Base-by-base conservation (phyloP, 1,140 invertebrate species). In the Vollenhovia emeryi region DNA sequence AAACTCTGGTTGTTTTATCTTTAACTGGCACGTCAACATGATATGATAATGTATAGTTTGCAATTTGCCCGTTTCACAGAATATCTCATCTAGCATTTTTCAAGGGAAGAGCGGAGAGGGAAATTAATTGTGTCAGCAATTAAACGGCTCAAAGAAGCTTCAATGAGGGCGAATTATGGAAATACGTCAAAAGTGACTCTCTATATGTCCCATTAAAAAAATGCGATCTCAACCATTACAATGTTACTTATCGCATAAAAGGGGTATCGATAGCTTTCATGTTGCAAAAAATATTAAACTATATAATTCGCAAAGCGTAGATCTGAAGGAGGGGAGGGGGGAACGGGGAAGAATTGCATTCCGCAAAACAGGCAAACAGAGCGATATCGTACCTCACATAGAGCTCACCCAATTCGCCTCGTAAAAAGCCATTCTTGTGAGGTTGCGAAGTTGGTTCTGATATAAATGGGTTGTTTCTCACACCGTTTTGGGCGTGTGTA, bases 351-450 rank as follows among this genome's bases (percentile, higher is more conserved):
- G n/a, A 52, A 79, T 86, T 78, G 64, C 74, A 92, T 90, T 71
- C 87, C 76, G 86, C 86, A 93, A 94, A 94, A 92, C 88, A 91
- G 91, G 91, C 92, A 91, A 90, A 91, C 85, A 89, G 83, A 91
- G 91, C 90, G 90, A 93, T 92, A 93, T 92, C 94, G 93, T 95
- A 95, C 94, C 94, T 95, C 94, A 95, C 92, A 94, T 94, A 95
- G 93, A 95, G 94, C 93, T 95, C 94, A 91, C 94, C 94, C 94
- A 95, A 95, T 94, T 95, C 94, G 91, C 92, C 91, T 91, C 91
- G 92, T 93, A 95, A 93, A 92, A 93, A 94, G 93, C 93, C 94
- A 91, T 93, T 94, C 93, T 93, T 94, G 93, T 91, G 75, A 68
- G 50, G 75, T 91, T 93, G 92, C 71, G 90, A 91, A 89, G 91